Evolutionary conservation across 2,888 invertebrate species (phyloP).

Genomic region (Pseudococcus longispinus): DNA sequence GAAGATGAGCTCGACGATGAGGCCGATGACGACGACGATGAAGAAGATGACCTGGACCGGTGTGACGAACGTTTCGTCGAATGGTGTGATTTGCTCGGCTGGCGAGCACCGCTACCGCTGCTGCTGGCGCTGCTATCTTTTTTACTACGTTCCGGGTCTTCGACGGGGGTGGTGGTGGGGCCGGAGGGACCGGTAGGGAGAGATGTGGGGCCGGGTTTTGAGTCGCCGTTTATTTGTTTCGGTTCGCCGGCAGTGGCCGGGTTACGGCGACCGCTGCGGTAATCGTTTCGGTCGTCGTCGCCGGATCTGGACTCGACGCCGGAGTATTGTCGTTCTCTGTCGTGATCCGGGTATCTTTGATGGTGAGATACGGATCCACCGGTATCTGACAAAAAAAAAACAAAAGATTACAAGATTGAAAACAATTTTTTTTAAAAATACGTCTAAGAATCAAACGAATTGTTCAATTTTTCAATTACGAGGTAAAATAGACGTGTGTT

Average conservation of each 20-base stretch:
- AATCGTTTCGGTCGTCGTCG: not conserved
- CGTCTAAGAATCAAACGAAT: not conserved
- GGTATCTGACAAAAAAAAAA: not conserved
- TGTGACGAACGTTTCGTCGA: not conserved
- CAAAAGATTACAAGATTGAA: not conserved
- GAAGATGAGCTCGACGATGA: constrained; percentile 36
- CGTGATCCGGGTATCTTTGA: constrained; percentile 4
- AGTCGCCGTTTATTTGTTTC: not conserved
- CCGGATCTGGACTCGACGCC: not conserved
- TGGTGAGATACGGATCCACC: not conserved
- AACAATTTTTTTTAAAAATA: not conserved
- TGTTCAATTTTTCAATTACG: too few species aligned
- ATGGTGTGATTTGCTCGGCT: not conserved
- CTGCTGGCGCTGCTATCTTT: not conserved
- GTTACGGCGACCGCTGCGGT: not conserved
- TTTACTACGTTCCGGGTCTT: not conserved
- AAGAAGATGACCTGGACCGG: constrained; percentile 37
- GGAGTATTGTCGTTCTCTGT: not conserved
- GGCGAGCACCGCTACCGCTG: not conserved
- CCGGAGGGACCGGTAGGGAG: not conserved
- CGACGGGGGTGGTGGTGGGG: not conserved
- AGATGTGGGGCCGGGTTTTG: not conserved
- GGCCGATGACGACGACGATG: constrained; percentile 41
- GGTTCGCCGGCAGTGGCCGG: not conserved
- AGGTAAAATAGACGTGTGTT: too few species aligned